Conservation (phyloP, 2,888 invertebrate species). For the Arrhopalites spinosus region DNA sequence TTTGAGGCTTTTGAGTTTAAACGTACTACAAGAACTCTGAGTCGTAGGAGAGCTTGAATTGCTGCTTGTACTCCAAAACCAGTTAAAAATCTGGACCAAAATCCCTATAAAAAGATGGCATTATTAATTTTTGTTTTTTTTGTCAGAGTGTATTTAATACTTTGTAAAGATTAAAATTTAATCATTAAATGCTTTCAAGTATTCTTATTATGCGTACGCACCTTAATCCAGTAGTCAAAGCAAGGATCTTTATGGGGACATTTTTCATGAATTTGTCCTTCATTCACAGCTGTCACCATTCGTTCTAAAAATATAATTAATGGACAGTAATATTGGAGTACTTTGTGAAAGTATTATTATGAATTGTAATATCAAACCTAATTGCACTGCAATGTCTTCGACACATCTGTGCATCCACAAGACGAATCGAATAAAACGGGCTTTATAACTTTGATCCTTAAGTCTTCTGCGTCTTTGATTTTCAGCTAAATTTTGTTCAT, state of each 20-base stretch:
- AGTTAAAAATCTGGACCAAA: constrained; percentile 49
- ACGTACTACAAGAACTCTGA: constrained; percentile 18
- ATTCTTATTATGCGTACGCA: constrained; percentile 16
- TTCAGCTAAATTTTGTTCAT: constrained; percentile 40
- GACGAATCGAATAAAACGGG: constrained; percentile 53
- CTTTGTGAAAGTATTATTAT: too few species aligned
- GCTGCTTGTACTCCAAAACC: constrained; percentile 54
- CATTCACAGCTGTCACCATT: constrained; percentile 51
- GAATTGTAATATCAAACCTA: constrained; percentile 48
- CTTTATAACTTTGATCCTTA: constrained; percentile 51
- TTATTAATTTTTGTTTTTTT: neutral
- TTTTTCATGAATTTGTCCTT: constrained; percentile 53
- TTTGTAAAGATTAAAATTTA: neutral
- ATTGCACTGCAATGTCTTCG: constrained; percentile 55
- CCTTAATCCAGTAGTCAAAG: constrained; percentile 55
- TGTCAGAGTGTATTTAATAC: neutral
- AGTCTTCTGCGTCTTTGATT: constrained; percentile 38
- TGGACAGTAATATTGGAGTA: too few species aligned
- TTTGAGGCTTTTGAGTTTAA: neutral
- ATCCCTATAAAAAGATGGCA: constrained; percentile 44
- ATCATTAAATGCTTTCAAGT: neutral
- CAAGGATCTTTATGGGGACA: constrained; percentile 54
- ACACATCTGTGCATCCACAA: constrained; percentile 54
- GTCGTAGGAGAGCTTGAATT: constrained; percentile 42
- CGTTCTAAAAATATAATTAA: too few species aligned